Conservation (phyloP, 2,888 invertebrate genomes). For the Eupithecia subumbrata region DNA sequence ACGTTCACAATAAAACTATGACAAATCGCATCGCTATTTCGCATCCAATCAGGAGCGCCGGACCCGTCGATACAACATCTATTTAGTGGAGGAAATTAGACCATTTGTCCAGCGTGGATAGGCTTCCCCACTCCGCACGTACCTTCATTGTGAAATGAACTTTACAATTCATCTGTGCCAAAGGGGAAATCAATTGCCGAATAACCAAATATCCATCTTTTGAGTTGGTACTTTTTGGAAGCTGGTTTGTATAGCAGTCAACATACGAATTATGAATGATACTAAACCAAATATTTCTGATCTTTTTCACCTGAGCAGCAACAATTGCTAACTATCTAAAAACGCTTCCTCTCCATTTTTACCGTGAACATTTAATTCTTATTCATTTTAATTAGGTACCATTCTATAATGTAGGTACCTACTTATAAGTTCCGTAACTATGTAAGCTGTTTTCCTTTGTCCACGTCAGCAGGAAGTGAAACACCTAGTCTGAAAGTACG, state of each 20-base stretch:
- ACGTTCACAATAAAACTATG: slow-evolving; percentile 30
- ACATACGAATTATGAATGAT: background rate
- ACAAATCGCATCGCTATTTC: slow-evolving; percentile 21
- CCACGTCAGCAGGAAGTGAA: background rate
- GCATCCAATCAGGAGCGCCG: slow-evolving; percentile 36
- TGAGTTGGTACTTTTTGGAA: background rate
- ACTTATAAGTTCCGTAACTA: background rate
- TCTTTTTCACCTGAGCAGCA: background rate
- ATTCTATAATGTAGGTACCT: background rate
- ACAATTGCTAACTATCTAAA: background rate
- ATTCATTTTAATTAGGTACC: too few relatives aligned
- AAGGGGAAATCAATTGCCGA: background rate
- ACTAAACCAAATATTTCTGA: background rate
- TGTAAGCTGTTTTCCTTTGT: background rate
- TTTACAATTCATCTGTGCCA: background rate
- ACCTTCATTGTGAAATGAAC: slow-evolving; percentile 5
- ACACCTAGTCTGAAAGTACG: background rate
- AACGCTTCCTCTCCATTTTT: background rate
- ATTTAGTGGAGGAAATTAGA: slow-evolving; percentile 42
- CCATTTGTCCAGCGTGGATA: slow-evolving; percentile 36
- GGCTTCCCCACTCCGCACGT: background rate
- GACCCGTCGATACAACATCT: slow-evolving; percentile 35
- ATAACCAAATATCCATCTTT: background rate
- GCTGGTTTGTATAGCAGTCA: background rate
- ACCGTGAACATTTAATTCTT: too few relatives aligned